Evolutionary conservation across 2,113 vertebrate species (phyloP).

Genomic region (Crotalus tigris): DNA sequence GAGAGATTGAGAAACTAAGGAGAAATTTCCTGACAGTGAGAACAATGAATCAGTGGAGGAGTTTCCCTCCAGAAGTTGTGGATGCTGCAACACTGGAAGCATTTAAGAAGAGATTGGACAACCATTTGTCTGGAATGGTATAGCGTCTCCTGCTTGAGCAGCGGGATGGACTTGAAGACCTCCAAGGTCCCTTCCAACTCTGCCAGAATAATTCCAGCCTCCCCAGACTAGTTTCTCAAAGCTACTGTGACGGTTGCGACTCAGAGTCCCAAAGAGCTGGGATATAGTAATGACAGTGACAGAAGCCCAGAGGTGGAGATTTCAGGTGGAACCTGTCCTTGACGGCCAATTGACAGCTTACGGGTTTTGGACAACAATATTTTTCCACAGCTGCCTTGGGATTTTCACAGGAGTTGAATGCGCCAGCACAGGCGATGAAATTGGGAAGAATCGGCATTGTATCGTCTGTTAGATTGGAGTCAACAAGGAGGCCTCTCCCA

Average conservation of each 20-base stretch:
- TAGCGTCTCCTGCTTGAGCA: no score
- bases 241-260: background rate
- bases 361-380: conserved; percentile 58
- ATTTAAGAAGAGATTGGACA: no score
- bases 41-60: no score
- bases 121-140: no score
- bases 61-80: no score
- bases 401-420: conserved; percentile 35
- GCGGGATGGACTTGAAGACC: background rate
- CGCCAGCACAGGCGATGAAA: conserved; percentile 61
- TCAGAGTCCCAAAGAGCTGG: background rate
- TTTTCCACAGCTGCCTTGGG: conserved; percentile 53
- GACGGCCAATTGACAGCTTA: conserved; percentile 42
- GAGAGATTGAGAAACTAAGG: no score
- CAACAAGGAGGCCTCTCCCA: conserved; percentile 62
- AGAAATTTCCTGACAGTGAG: no score
- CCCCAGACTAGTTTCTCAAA: background rate
- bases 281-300: background rate
- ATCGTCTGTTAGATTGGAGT: conserved; percentile 57
- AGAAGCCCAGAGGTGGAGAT: background rate
- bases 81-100: no score
- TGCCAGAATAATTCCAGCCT: background rate
- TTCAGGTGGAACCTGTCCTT: conserved; percentile 34
- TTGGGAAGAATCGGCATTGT: conserved; percentile 60
- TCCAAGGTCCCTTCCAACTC: background rate